phyloP scores from a whole-genome alignment of 2,113 vertebrate species.

The Sorex fumeus region DNA sequence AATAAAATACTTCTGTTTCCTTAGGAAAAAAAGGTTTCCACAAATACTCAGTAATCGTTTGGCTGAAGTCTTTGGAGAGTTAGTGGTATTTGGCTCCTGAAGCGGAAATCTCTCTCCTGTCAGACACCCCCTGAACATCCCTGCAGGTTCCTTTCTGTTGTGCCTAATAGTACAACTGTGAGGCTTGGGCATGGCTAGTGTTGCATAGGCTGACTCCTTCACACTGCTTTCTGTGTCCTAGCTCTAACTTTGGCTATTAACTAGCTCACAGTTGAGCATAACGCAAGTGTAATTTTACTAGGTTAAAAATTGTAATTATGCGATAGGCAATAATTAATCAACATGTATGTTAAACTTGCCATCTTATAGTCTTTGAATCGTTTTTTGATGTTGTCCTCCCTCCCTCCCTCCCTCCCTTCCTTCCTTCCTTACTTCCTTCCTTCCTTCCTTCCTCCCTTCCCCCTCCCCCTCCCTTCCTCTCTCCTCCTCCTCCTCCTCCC shows the following conservation, averaged over 20 bases:
- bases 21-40: constrained; percentile 77
- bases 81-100: constrained; percentile 83
- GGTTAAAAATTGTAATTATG: neutral
- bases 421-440: too few relatives aligned
- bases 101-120: constrained; percentile 81
- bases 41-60: constrained; percentile 79
- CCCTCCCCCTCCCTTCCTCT: too few relatives aligned
- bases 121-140: constrained; percentile 78
- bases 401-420: too few relatives aligned
- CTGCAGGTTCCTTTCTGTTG: constrained; percentile 66
- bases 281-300: neutral
- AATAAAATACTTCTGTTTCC: constrained; percentile 81
- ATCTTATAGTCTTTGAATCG: neutral
- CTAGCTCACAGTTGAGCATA: neutral
- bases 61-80: constrained; percentile 76
- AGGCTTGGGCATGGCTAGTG: neutral
- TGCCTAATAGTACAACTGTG: constrained; percentile 25
- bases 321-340: neutral
- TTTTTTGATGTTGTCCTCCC: neutral
- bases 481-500: too few relatives aligned
- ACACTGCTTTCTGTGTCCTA: neutral
- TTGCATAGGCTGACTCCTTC: neutral
- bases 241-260: neutral
- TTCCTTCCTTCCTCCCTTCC: too few relatives aligned
- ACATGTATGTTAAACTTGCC: neutral